phyloP scores from a whole-genome alignment of 2,113 vertebrate species.

The Seriola dumerili region DNA sequence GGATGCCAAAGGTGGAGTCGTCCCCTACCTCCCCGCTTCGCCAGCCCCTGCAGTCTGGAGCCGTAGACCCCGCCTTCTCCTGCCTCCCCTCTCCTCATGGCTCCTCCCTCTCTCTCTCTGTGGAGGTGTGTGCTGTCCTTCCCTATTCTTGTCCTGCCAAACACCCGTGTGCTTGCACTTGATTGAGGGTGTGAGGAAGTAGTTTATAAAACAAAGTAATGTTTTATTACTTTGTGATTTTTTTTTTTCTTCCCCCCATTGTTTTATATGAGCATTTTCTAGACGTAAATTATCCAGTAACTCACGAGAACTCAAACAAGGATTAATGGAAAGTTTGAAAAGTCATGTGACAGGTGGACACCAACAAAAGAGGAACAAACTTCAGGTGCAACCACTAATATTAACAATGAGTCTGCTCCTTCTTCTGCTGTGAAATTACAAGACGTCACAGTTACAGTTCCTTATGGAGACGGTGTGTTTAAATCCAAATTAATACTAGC shows the following conservation, averaged over 20 bases:
- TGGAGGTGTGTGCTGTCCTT: slow-evolving; percentile 87
- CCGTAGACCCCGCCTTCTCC: slow-evolving; percentile 81
- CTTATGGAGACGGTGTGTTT: too few species aligned
- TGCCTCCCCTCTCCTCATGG: slow-evolving; percentile 82
- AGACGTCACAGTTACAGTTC: too few species aligned
- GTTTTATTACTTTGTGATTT: too few species aligned
- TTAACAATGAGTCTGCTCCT: too few species aligned
- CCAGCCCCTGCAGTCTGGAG: slow-evolving; percentile 75
- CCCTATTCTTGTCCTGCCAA: not conserved
- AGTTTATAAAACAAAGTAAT: not conserved
- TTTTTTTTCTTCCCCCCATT: not conserved
- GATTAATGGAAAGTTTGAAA: too few species aligned
- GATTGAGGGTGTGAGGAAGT: not conserved
- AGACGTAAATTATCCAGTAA: not conserved
- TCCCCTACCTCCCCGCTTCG: slow-evolving; percentile 79
- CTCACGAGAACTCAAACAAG: too few species aligned
- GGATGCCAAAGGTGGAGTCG: slow-evolving; percentile 84
- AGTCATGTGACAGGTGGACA: too few species aligned
- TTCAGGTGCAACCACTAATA: too few species aligned
- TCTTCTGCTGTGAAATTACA: too few species aligned
- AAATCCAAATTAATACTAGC: not conserved
- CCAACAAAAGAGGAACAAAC: too few species aligned
- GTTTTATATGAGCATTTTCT: not conserved
- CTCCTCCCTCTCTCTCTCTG: slow-evolving; percentile 83
- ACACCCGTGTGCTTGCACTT: not conserved